Evolutionary conservation across 1,140 invertebrate genomes (phyloP).

Genomic region (Mactra quadrangularis): DNA sequence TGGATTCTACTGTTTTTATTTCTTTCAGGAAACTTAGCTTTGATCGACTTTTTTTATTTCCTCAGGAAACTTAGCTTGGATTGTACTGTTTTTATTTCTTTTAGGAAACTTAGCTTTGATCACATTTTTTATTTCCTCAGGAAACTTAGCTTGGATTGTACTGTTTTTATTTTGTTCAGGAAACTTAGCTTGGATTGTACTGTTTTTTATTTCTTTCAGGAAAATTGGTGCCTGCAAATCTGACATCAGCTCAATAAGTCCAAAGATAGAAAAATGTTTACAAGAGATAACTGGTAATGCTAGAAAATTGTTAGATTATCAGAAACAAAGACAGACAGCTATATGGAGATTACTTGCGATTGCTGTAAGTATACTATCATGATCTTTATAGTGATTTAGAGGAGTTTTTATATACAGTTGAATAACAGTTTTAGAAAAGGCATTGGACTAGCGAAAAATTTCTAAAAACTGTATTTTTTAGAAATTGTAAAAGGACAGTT

Average conservation of each 20-base stretch:
- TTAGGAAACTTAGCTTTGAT: no score
- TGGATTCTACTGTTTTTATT: no score
- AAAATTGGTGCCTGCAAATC: conserved; percentile 52
- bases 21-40: no score
- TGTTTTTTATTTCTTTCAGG: conserved; percentile 25
- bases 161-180: no score
- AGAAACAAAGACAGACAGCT: conserved; percentile 47
- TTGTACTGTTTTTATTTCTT: no score
- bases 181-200: no score
- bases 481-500: neutral
- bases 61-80: no score
- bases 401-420: neutral
- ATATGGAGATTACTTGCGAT: conserved; percentile 53
- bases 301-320: conserved; percentile 44
- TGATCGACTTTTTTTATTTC: no score
- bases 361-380: conserved; percentile 25
- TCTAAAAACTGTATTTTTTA: neutral
- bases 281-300: conserved; percentile 23
- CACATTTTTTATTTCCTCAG: no score
- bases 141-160: no score
- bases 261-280: conserved; percentile 47
- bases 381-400: neutral
- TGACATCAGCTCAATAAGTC: conserved; percentile 21
- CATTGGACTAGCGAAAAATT: neutral
- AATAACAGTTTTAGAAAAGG: neutral